Percentiles rank a stretch among this genome's conserved stretches.
Evolutionary conservation across 2,888 invertebrate genomes (phyloP).

Genomic region (Pegoplata infirma): DNA sequence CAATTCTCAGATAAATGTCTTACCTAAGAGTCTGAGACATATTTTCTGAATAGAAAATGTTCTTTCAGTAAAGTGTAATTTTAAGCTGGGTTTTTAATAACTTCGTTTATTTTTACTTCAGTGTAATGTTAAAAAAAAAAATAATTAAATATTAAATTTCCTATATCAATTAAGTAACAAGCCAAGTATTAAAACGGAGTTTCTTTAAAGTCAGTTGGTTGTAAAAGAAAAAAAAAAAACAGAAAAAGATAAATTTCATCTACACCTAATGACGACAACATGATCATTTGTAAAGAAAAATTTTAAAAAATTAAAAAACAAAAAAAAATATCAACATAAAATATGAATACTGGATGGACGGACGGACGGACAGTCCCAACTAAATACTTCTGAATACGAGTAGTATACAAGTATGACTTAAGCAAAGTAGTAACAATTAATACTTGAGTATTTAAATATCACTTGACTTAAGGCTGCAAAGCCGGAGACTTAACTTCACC

Average conservation of each 20-base stretch:
- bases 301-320: conserved; percentile 1
- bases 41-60: too few species aligned
- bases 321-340: conserved; percentile 41
- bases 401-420: conserved; percentile 31
- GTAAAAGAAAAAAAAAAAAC: too few species aligned
- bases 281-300: conserved; percentile 62
- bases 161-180: conserved; percentile 48
- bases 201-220: neutral
- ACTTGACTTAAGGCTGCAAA: conserved; percentile 67
- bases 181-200: neutral
- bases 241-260: conserved; percentile 60
- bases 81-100: too few species aligned
- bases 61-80: too few species aligned
- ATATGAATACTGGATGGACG: conserved; percentile 52
- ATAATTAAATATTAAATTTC: conserved; percentile 51
- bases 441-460: conserved; percentile 75
- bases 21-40: too few species aligned
- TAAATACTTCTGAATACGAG: conserved; percentile 39
- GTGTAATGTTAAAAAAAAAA: too few species aligned
- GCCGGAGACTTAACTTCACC: neutral
- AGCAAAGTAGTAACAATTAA: conserved; percentile 70
- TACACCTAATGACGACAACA: conserved; percentile 64
- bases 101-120: too few species aligned
- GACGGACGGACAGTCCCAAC: too few species aligned
- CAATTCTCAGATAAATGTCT: too few species aligned